These are phyloP conservation scores for Grammatotria lemairii DNA, from an alignment of 2,113 vertebrate species.

Conservation along the genomic window DNA sequence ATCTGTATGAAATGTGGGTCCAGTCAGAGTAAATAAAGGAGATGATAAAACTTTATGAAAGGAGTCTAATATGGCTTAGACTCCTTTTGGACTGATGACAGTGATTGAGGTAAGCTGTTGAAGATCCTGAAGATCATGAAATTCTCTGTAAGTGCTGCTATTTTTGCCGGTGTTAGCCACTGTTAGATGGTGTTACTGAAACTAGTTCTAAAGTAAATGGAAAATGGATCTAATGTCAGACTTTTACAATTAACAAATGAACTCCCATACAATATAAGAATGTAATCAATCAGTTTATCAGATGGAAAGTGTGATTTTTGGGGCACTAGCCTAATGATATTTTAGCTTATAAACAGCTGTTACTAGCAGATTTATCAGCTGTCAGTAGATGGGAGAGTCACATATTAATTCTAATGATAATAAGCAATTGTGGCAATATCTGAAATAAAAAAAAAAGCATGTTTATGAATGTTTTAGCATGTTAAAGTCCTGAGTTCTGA, in stretches of 20 bases:
- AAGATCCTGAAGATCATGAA: background rate
- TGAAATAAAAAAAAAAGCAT: background rate
- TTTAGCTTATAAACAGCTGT: background rate
- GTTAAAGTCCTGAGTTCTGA: background rate
- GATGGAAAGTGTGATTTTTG: background rate
- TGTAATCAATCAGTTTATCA: background rate
- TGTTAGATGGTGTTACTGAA: background rate
- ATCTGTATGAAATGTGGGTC: background rate
- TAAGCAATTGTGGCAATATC: background rate
- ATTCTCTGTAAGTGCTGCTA: background rate
- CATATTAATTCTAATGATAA: background rate
- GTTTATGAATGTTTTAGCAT: background rate
- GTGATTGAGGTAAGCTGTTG: background rate
- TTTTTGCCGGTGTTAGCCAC: background rate
- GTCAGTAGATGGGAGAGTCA: background rate
- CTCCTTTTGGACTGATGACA: background rate
- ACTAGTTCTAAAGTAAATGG: background rate
- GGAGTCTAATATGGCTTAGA: background rate
- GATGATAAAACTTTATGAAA: background rate
- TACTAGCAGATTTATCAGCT: background rate
- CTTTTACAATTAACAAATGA: background rate
- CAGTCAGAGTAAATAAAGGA: background rate
- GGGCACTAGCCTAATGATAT: background rate
- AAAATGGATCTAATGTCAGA: background rate
- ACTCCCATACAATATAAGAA: background rate